Evolutionary conservation across 2,888 invertebrate genomes (phyloP), one percentile per base, ranked within the genome.

Genomic region (Tinea semifulvella): DNA sequence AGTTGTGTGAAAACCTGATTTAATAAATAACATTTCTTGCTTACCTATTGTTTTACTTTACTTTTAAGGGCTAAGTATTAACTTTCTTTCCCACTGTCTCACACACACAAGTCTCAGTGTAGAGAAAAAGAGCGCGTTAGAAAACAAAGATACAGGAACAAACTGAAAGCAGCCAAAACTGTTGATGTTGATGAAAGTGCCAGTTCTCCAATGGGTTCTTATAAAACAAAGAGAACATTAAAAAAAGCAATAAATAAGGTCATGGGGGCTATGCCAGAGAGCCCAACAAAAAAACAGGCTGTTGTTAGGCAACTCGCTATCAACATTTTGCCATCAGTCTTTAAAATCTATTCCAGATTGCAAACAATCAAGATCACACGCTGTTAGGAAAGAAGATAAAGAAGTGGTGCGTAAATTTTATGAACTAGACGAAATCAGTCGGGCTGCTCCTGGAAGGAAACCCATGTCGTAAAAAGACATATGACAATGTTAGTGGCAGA

Each of bases 391-490:
- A 14, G 16, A 38, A 38, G 39, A 31, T 4, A 31, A 31, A n/a
- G 11, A 31, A 11, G 11, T 10, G 11, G 31, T 11, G 11, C 5
- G 16, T 14, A 38, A 17, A n/a, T 38, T 38, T 38, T 38, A 38
- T 11, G 39, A 38, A 17, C 8, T 13, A 17, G 47, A 47, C 17
- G 47, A 47, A n/a, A 47, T 47, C 11, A 47, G 47, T 36, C 40
- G 47, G 13, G 44, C 44, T 35, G 42, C 47, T 42, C 44, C 47
- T 25, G 36, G 35, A 22, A 17, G 47, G 22, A 47, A 47, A 47
- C n/a, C 8, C 45, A 45, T 39, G 27, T 45, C 11, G 47, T 43
- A 10, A 47, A 47, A 45, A 45, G 47, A 39, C 43, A 45, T 18
- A 45, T 45, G 36, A 18, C 14, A 22, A 47, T 47, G 45, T 43